Base-by-base conservation (phyloP, 2,797 vertebrate genomes). In the Natrix natrix region DNA sequence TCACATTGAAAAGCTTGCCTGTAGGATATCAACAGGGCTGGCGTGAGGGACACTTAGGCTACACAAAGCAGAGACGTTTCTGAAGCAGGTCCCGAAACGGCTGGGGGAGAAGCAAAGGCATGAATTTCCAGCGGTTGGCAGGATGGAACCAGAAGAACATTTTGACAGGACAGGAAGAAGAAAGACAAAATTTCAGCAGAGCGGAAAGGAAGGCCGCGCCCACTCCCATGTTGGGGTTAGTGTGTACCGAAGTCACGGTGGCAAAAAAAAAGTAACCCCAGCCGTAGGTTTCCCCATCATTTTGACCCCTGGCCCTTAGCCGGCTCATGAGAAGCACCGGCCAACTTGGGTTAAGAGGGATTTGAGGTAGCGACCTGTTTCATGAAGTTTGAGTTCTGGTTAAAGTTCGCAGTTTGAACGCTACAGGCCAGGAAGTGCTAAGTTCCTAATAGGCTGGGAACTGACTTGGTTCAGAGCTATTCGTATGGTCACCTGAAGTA, bases 271-370 rank as follows among this genome's bases (percentile, higher is more conserved):
- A 86, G 61, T 88, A 43, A 87, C 63, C 86, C 48, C 86, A 88
- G 90, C 90, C 90, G 56, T 88, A 61, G 92, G 92, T 37, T 26
- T 78, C 86, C 90, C 90, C 56, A 61, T 91, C 92, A 78, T 87
- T 93, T 48, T 93, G 56, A 89, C 86, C 92, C 61, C 86, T n/a
- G 22, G 28, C 57, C 86, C 92, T 60, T 17, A 32, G 86, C 86
- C 32, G 56, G 90, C 43, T 88, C 90, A 93, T 61, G 28, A n/a
- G 43, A 89, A 92, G 92, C 87, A 86, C 92, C 78, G 56, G 88
- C 87, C 69, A 86, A n/a, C 32, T 22, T 83, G 87, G 87, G 56
- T 83, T 32, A 89, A 54, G 92, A 61, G 92, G 87, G 92, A 92
- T 89, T 89, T 13, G 37, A 92, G 37, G 11, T 48, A 83, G 69